phyloP scores from a whole-genome alignment of 2,113 vertebrate genomes.

The Daubentonia madagascariensis region DNA sequence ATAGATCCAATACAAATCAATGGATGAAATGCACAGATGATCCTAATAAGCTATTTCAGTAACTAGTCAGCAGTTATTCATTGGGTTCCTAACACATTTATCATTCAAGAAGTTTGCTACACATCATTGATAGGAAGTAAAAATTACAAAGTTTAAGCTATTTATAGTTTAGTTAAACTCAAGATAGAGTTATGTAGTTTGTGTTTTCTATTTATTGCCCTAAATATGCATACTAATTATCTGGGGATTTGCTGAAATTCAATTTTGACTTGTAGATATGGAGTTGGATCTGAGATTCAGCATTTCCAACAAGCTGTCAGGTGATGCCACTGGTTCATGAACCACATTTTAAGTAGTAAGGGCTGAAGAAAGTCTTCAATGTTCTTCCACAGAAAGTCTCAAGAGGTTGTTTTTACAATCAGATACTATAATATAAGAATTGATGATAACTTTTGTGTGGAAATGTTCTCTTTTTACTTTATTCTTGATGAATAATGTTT shows the following conservation, averaged over 20 bases:
- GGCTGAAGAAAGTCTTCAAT: neutral
- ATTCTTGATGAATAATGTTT: neutral
- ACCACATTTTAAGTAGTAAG: neutral
- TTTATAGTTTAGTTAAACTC: neutral
- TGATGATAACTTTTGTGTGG: neutral
- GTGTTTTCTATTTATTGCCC: neutral
- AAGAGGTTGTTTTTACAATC: neutral
- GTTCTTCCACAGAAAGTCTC: neutral
- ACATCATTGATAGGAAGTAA: neutral
- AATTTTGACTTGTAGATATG: neutral
- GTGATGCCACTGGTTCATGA: neutral
- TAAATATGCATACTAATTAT: neutral
- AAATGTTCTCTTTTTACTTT: neutral
- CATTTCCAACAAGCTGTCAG: neutral
- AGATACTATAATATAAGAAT: neutral
- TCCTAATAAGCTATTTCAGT: neutral
- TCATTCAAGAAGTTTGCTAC: neutral
- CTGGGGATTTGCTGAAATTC: neutral
- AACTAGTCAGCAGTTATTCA: neutral
- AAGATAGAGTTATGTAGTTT: neutral
- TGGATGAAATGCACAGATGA: neutral
- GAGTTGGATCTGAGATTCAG: neutral
- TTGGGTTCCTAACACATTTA: neutral
- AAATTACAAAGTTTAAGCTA: neutral
- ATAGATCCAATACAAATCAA: neutral